Conservation (phyloP, 2,888 invertebrate species). For the Ephialtes manifestator region DNA sequence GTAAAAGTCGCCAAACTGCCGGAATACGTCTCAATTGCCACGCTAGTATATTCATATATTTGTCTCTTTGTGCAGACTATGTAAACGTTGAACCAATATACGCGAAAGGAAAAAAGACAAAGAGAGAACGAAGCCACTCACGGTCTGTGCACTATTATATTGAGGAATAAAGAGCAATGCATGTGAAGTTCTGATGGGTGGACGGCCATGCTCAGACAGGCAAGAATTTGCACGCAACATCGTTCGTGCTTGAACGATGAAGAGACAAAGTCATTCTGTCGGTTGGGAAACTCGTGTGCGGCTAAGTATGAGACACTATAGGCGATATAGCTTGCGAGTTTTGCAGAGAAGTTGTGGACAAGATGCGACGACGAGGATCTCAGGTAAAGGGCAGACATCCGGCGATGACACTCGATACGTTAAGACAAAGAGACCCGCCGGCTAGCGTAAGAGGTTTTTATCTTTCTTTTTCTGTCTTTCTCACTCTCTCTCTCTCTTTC, state of each 20-base stretch:
- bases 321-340: background rate
- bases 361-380: slow-evolving; percentile 34
- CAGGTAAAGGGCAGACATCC: slow-evolving; percentile 65
- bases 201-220: slow-evolving; percentile 2
- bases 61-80: background rate
- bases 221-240: slow-evolving; percentile 40
- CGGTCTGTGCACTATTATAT: slow-evolving; percentile 24
- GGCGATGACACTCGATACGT: slow-evolving; percentile 68
- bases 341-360: slow-evolving; percentile 32
- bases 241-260: slow-evolving; percentile 34
- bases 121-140: slow-evolving; percentile 21
- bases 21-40: no score
- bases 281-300: slow-evolving; percentile 10
- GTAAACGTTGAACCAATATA: background rate
- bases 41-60: no score
- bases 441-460: slow-evolving; percentile 38
- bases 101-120: slow-evolving; percentile 11
- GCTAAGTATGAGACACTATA: background rate
- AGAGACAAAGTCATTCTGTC: slow-evolving; percentile 35
- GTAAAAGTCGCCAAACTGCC: no score
- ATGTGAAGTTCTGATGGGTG: background rate
- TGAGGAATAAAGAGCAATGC: slow-evolving; percentile 24
- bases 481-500: slow-evolving; percentile 4
- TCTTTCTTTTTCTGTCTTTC: slow-evolving; percentile 41
- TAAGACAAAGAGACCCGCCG: slow-evolving; percentile 63